Evolutionary conservation across 1,140 invertebrate species (phyloP), one percentile per base, ranked within the genome.

Genomic region (Monochamus saltuarius): DNA sequence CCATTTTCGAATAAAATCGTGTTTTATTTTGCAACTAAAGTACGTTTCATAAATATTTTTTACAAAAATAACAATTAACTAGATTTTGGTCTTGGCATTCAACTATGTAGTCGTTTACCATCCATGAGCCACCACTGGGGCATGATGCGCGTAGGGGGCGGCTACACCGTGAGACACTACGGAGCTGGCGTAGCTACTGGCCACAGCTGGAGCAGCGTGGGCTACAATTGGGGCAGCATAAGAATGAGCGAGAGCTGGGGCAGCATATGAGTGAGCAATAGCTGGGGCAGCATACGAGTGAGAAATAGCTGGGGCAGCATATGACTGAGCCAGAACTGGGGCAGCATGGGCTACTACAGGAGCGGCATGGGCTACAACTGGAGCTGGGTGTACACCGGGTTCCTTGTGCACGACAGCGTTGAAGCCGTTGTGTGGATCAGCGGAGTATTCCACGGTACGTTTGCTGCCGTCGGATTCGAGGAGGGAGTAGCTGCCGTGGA

Each of bases 371-470:
- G 22, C 22, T 29, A 29, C 22, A 6, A 29, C 57, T 36, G 57
- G 47, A 4, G 46, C 57, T 14, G 40, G 47, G 35, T 47, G 19
- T 59, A 53, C 53, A 10, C 35, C 54, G 14, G 72, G 66, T 65
- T 75, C 67, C 22, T 70, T 69, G 56, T 75, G 66, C 8, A 62
- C 60, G 13, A 77, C 72, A 16, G 78, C 77, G 70, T 79, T 79
- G 74, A 80, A 81, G 62, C 80, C 80, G 54, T 80, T 76, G 56
- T 78, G 63, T 3, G 81, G 77, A 71, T 84, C 83, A 34, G 83
- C 83, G 3, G 84, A 85, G 73, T 88, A 87, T 64, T 86, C 83
- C 1, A 87, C 85, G 22, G 82, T 82, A 62, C 81, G 77, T 40
- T 80, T 73, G 61, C 77, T 78, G 64, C 81, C 81, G 64, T 83